Evolutionary conservation across 2,113 vertebrate species (phyloP).

Genomic region (Melanotaenia duboulayi): DNA sequence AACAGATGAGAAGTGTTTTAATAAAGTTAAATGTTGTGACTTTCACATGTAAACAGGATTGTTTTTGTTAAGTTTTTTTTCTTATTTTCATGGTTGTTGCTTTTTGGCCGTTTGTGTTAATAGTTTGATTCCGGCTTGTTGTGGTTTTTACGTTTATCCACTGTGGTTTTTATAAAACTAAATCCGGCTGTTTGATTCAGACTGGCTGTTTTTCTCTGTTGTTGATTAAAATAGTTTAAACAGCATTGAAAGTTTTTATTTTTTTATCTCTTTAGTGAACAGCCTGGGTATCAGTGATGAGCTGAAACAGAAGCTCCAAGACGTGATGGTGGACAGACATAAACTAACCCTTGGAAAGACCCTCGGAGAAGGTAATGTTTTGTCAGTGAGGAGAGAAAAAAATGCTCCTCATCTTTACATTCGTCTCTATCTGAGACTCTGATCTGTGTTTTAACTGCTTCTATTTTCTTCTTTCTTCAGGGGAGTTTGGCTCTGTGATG

Average conservation of each 20-base stretch:
- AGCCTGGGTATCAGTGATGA: slow-evolving; percentile 91
- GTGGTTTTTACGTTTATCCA: background rate
- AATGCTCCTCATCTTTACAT: background rate
- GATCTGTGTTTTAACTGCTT: slow-evolving; percentile 11
- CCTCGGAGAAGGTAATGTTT: slow-evolving; percentile 86
- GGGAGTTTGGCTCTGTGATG: slow-evolving; percentile 94
- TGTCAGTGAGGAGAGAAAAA: background rate
- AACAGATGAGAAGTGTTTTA: no score
- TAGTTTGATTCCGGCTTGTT: slow-evolving; percentile 26
- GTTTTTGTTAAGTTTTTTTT: slow-evolving; percentile 1
- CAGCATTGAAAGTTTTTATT: slow-evolving; percentile 19
- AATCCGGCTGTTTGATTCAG: background rate
- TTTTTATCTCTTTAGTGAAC: slow-evolving; percentile 83
- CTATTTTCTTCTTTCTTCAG: slow-evolving; percentile 67
- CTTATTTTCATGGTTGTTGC: background rate
- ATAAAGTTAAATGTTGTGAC: background rate
- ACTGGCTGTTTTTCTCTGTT: slow-evolving; percentile 9
- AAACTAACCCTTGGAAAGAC: slow-evolving; percentile 93
- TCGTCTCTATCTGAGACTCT: background rate
- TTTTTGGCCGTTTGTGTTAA: background rate
- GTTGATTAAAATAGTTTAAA: slow-evolving; percentile 26
- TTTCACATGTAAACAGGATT: slow-evolving; percentile 10
- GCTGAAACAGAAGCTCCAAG: slow-evolving; percentile 90
- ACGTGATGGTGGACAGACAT: slow-evolving; percentile 93
- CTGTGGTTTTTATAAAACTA: slow-evolving; percentile 27